Evolutionary conservation across 2,113 vertebrate genomes (phyloP).

Genomic region (Harpagus bidentatus): DNA sequence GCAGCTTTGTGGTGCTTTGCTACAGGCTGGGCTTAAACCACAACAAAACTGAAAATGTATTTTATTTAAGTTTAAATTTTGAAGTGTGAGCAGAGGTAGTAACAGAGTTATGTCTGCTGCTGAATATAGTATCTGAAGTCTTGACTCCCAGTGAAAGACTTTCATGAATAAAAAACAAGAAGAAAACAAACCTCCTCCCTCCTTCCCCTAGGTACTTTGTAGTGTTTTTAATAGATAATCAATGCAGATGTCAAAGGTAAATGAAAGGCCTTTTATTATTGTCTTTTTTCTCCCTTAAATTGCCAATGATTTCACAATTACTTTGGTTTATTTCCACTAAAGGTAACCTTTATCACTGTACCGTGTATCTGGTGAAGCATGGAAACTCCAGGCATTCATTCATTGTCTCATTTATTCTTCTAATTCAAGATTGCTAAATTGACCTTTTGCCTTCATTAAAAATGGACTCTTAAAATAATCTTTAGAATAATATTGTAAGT

Average conservation of each 20-base stretch:
- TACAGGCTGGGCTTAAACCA: too few species aligned
- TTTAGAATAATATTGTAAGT: constrained; percentile 42
- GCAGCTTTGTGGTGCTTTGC: too few species aligned
- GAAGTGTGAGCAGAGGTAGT: neutral
- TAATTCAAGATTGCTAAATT: constrained; percentile 52
- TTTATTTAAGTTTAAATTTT: neutral
- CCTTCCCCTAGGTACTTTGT: neutral
- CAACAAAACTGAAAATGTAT: neutral
- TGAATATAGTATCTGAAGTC: neutral
- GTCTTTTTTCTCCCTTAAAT: neutral
- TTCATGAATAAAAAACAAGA: neutral
- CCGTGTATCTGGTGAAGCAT: neutral
- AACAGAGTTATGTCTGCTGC: neutral
- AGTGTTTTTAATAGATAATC: neutral
- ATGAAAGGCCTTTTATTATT: neutral
- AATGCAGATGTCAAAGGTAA: neutral
- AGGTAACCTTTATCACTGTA: neutral
- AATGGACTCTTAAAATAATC: constrained; percentile 40
- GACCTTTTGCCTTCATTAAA: constrained; percentile 50
- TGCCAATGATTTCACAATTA: neutral
- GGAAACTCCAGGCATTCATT: constrained; percentile 25
- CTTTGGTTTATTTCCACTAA: constrained; percentile 13
- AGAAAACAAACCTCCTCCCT: neutral
- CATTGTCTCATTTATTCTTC: constrained; percentile 21
- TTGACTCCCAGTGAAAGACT: neutral